Evolutionary conservation across 2,797 vertebrate species (phyloP).

Genomic region (Lepus oiostolus): DNA sequence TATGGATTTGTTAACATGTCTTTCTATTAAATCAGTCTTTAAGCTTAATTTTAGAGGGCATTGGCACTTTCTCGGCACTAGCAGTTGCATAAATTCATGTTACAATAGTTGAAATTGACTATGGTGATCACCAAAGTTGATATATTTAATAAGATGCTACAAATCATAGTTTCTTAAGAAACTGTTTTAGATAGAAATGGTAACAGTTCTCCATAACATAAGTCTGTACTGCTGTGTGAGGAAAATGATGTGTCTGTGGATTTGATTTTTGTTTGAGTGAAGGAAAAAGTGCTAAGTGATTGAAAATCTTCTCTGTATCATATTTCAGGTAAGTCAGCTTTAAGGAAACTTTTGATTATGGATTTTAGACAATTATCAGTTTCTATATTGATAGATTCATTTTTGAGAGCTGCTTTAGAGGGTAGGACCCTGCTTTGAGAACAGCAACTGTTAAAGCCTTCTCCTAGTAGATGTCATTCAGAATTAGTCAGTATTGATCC

Average conservation of each 20-base stretch:
- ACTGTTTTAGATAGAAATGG: constrained; percentile 39
- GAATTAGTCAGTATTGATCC: constrained; percentile 49
- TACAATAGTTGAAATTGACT: constrained; percentile 25
- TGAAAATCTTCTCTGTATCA: constrained; percentile 31
- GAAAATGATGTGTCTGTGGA: not conserved
- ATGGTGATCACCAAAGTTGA: constrained; percentile 27
- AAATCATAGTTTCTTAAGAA: constrained; percentile 55
- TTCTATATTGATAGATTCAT: not conserved
- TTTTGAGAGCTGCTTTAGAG: constrained; percentile 27
- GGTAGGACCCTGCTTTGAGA: not conserved
- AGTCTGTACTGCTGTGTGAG: constrained; percentile 34
- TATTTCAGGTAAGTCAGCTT: constrained; percentile 58
- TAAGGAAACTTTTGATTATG: constrained; percentile 34
- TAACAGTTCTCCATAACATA: not conserved
- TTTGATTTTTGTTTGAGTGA: constrained; percentile 50
- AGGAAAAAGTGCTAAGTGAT: constrained; percentile 36
- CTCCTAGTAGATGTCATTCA: constrained; percentile 4
- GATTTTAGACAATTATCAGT: constrained; percentile 50
- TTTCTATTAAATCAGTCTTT: constrained; percentile 51
- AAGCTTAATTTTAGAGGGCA: constrained; percentile 26
- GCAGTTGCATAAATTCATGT: not conserved
- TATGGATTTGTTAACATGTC: constrained; percentile 9
- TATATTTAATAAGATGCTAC: constrained; percentile 14
- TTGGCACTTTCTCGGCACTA: constrained; percentile 6
- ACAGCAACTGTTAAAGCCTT: constrained; percentile 7